These are phyloP conservation scores for Bombus soroeensis DNA, from an alignment of 1,140 invertebrate species.

Conservation along the genomic window DNA sequence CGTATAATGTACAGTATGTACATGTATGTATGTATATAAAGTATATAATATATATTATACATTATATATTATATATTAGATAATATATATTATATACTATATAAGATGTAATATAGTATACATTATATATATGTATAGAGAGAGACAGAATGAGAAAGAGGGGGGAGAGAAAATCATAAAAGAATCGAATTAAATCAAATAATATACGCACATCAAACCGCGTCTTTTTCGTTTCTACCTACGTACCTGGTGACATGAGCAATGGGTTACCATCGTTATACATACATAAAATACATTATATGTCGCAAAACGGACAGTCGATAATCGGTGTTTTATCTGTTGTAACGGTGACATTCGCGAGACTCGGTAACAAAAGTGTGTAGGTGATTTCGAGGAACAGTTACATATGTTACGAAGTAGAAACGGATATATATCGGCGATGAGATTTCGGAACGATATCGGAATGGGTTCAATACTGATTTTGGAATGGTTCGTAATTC, in stretches of 20 bases:
- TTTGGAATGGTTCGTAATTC: slow-evolving; percentile 80
- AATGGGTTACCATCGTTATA: not conserved
- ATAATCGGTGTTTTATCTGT: not conserved
- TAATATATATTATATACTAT: not conserved
- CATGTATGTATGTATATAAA: slow-evolving; percentile 1
- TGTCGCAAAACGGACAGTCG: not conserved
- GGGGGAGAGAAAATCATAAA: slow-evolving; percentile 62
- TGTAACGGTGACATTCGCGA: not conserved
- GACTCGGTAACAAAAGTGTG: not conserved
- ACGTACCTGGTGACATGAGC: not conserved
- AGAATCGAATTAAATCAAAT: slow-evolving; percentile 61
- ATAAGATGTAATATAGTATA: not conserved
- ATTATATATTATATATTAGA: slow-evolving; percentile 20
- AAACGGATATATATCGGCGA: slow-evolving; percentile 64
- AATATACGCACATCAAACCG: slow-evolving; percentile 68
- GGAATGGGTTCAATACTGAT: slow-evolving; percentile 80
- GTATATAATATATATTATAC: slow-evolving; percentile 37
- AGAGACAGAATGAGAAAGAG: not conserved
- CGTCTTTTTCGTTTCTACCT: slow-evolving; percentile 60
- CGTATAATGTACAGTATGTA: slow-evolving; percentile 15
- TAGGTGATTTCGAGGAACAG: not conserved
- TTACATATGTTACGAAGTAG: slow-evolving; percentile 42
- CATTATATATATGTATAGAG: not conserved
- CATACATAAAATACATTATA: not conserved
- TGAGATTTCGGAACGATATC: slow-evolving; percentile 64